These are phyloP conservation scores for Scortum barcoo DNA, from an alignment of 2,113 vertebrate genomes.

Conservation along the genomic window DNA sequence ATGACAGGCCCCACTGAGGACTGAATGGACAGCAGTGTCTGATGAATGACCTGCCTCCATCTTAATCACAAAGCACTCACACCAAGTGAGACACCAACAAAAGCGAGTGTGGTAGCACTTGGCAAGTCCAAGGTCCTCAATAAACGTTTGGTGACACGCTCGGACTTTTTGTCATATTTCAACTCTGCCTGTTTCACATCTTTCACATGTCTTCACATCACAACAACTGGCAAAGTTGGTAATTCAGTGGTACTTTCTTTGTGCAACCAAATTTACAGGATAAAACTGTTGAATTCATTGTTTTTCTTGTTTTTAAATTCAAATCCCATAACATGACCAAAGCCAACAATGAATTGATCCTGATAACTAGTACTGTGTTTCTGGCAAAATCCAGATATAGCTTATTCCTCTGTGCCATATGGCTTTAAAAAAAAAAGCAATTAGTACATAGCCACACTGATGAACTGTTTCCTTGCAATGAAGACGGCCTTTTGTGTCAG, in stretches of 20 bases:
- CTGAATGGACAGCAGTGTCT: constrained; percentile 72
- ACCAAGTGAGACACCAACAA: constrained; percentile 57
- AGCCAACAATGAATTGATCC: neutral
- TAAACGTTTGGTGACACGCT: constrained; percentile 34
- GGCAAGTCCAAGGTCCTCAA: constrained; percentile 35
- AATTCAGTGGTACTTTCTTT: neutral
- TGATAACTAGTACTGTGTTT: neutral
- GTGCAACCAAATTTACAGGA: neutral
- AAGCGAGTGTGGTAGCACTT: constrained; percentile 7
- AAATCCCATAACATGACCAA: neutral
- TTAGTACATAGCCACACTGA: neutral
- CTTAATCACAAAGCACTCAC: constrained; percentile 72
- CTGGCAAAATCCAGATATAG: neutral
- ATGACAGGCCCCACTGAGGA: constrained; percentile 72
- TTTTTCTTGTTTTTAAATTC: neutral
- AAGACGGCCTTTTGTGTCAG: neutral
- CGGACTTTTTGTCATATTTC: constrained; percentile 39
- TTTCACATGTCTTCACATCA: too few relatives aligned
- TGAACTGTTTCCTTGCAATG: neutral
- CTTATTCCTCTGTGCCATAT: neutral
- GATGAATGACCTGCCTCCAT: constrained; percentile 66
- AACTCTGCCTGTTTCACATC: constrained; percentile 4
- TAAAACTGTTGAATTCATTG: neutral
- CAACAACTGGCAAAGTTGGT: neutral
- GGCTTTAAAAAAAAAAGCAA: neutral